phyloP scores from a whole-genome alignment of 2,797 vertebrate species.

The Denticeps clupeoides region DNA sequence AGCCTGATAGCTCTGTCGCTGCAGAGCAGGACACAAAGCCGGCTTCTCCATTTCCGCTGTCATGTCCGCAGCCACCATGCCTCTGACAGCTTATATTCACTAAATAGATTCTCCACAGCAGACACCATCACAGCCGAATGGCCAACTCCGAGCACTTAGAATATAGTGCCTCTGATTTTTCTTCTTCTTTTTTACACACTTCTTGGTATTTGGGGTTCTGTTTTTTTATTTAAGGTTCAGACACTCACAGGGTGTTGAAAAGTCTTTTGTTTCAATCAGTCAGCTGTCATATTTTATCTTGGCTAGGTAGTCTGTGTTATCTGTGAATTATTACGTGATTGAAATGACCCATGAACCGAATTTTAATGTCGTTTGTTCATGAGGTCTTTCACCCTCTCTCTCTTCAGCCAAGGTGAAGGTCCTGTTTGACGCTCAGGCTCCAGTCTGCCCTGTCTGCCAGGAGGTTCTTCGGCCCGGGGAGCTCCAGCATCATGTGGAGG shows the following conservation, averaged over 20 bases:
- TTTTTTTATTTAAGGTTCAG: too few species aligned
- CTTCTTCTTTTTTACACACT: too few species aligned
- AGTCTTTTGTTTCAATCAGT: too few species aligned
- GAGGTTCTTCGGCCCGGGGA: slow-evolving; percentile 76
- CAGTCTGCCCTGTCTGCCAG: slow-evolving; percentile 87
- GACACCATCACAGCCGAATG: too few species aligned
- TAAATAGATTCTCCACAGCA: slow-evolving; percentile 22
- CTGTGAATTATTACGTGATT: too few species aligned
- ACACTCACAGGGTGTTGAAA: too few species aligned
- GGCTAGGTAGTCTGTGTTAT: too few species aligned
- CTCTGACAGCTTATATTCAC: slow-evolving; percentile 19
- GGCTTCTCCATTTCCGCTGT: slow-evolving; percentile 5
- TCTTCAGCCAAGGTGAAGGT: slow-evolving; percentile 75
- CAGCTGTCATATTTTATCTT: too few species aligned
- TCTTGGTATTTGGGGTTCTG: too few species aligned
- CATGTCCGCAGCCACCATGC: slow-evolving; percentile 5
- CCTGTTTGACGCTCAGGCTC: slow-evolving; percentile 81
- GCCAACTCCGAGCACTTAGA: too few species aligned
- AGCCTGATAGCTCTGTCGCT: slow-evolving; percentile 38
- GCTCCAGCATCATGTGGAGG: slow-evolving; percentile 89
- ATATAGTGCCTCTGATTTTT: too few species aligned
- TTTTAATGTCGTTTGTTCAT: not conserved
- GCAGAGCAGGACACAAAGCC: slow-evolving; percentile 20
- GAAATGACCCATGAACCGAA: too few species aligned
- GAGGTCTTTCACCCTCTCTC: slow-evolving; percentile 1